Base-by-base conservation (phyloP, 2,113 vertebrate species). In the Meriones unguiculatus region DNA sequence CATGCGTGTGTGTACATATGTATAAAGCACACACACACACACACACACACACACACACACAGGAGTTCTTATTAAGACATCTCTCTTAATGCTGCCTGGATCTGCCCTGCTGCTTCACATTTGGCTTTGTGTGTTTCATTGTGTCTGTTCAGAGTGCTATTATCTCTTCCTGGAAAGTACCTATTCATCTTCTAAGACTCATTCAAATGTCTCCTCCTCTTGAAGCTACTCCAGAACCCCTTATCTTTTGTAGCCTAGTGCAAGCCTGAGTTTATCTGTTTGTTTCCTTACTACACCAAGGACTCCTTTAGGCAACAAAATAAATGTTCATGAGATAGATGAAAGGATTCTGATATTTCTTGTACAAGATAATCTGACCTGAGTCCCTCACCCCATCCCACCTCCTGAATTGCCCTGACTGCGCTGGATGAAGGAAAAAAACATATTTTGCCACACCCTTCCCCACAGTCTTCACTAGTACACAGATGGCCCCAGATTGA, bases 251-350 rank as follows among this genome's bases (percentile, higher is more conserved):
- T 5, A 59, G 9, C 52, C n/a, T 59, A 72, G 81, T 41, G n/a
- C 46, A 80, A 84, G 57, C 50, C 62, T 87, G 81, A 75, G 65
- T 78, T 86, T 95, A 80, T 85, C n/a, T 89, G 24, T 81, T 76
- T 86, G 14, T 84, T 92, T 92, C 70, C 41, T 12, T 28, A 24
- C 78, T 82, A 54, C 54, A 57, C 15, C n/a, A 38, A 95, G 64
- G 95, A 76, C 52, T 78, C 73, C 70, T 87, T 95, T 70, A 81
- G 69, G 54, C 69, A 91, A 97, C 32, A 64, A 94, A 89, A 93
- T 41, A 57, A 54, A 57, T 64, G 69, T 1, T 30, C 59, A 9
- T n/a, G 18, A 57, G 57, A 88, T 76, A 82, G 86, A 76, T 69
- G 57, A 67, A 89, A 41, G 73, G 87, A 91, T 91, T 72, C 78